Percentiles rank a stretch among this genome's conserved stretches.
These are phyloP conservation scores for Bothrops jararaca DNA, from an alignment of 2,113 vertebrate species.

Conservation along the genomic window DNA sequence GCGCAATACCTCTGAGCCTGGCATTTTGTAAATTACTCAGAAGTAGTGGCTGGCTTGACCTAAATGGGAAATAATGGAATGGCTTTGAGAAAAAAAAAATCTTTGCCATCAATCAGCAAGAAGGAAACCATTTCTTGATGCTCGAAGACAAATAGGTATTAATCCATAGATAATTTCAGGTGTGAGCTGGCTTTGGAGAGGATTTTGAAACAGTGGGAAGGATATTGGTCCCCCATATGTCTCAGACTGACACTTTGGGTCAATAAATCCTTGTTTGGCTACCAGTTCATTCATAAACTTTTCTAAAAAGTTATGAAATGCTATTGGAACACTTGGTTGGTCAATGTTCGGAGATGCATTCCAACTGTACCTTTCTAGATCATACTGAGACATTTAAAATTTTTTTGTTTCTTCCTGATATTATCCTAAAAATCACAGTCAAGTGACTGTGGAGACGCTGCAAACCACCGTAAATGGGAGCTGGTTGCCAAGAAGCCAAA, in stretches of 20 bases:
- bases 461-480: neutral
- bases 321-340: neutral
- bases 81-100: constrained; percentile 63
- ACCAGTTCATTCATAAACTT: neutral
- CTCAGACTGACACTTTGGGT: neutral
- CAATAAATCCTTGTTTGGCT: neutral
- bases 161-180: neutral
- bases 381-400: neutral
- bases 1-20: constrained; percentile 97
- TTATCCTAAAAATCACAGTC: neutral
- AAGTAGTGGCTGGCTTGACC: constrained; percentile 90
- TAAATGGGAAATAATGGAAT: constrained; percentile 80
- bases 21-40: constrained; percentile 96
- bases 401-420: neutral
- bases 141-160: constrained; percentile 28
- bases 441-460: neutral
- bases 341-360: neutral
- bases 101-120: constrained; percentile 34
- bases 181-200: constrained; percentile 25
- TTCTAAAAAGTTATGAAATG: neutral
- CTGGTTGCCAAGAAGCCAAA: neutral
- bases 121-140: constrained; percentile 31
- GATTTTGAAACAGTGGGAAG: neutral
- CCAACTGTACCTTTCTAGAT: neutral
- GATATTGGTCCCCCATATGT: neutral